Base-by-base conservation (phyloP, 2,888 invertebrate genomes). In the Gisinianus flammeolus region DNA sequence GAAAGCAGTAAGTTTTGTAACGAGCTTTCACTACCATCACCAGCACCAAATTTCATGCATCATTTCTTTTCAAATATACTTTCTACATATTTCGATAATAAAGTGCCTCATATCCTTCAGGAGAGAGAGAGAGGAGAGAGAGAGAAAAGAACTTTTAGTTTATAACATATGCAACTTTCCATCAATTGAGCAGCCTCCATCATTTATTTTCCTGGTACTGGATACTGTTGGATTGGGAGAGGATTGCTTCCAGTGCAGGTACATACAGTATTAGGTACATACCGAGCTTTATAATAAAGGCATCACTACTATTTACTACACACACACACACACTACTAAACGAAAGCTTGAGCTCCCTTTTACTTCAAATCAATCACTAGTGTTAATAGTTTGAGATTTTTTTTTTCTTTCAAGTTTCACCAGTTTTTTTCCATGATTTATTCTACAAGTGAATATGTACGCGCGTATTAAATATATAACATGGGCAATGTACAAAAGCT, bases 61-160 rank as follows among this genome's bases (percentile, higher is more conserved):
- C 68, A 44, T 68, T 68, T 44, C 68, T 5, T 35, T 68, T 2
- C 33, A 68, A 68, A 44, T 68, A 68, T 44, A 68, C 12, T 68
- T 44, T 35, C n/a, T 33, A 67, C 35, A 67, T 62, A 62, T 26
- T 62, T 24, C 62, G 12, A 6, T 62, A 62, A 24, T 28, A 26
- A 26, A 6, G 26, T 62, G 62, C 26, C 28, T 62, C 62, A 62
- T 62, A 4, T 62, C 26, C 62, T 62, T 62, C 62, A 62, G 26
- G 8, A 56, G n/a, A n/a, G 56, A 56, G 8, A 58, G 24, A 58
- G 62, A 62, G 54, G 6, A 54, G 54, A n/a, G 54, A 54, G 54
- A 54, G 16, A 54, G 54, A n/a, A n/a, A n/a, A n/a, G n/a, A n/a
- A n/a, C n/a, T n/a, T n/a, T n/a, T 26, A 62, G 12, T 24, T 62